Conservation (phyloP, 2,888 invertebrate species). For the Trichopria drosophilae region DNA sequence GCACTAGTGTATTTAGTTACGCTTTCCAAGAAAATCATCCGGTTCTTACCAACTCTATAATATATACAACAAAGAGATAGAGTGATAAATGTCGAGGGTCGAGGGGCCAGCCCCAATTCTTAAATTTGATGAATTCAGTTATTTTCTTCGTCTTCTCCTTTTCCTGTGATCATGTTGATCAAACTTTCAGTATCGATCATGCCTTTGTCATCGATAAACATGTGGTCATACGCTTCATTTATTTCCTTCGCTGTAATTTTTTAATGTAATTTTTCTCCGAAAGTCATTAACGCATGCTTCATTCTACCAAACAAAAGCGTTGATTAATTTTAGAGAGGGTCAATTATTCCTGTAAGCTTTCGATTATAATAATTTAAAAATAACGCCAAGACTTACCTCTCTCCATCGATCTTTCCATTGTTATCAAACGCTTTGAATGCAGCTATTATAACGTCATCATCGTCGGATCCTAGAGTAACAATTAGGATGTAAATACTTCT, state of each 20-base stretch:
- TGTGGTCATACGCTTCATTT: constrained; percentile 90
- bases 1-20: too few species aligned
- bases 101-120: too few species aligned
- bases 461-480: constrained; percentile 69
- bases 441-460: constrained; percentile 87
- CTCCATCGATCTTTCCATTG: constrained; percentile 54
- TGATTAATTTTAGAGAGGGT: constrained; percentile 5
- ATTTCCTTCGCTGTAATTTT: constrained; percentile 84
- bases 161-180: constrained; percentile 85
- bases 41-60: too few species aligned
- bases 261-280: constrained; percentile 96
- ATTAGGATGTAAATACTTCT: background rate
- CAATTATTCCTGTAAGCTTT: background rate
- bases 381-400: constrained; percentile 31
- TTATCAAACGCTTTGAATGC: constrained; percentile 89
- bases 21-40: too few species aligned
- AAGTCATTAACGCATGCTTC: constrained; percentile 89
- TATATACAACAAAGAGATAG: too few species aligned
- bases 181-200: constrained; percentile 86
- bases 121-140: too few species aligned
- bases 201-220: constrained; percentile 89
- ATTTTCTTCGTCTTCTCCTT: constrained; percentile 82
- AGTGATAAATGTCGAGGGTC: too few species aligned
- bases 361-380: background rate
- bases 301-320: constrained; percentile 69